These are phyloP conservation scores for Periphyllus acericola DNA, from an alignment of 2,888 invertebrate genomes.

Conservation along the genomic window DNA sequence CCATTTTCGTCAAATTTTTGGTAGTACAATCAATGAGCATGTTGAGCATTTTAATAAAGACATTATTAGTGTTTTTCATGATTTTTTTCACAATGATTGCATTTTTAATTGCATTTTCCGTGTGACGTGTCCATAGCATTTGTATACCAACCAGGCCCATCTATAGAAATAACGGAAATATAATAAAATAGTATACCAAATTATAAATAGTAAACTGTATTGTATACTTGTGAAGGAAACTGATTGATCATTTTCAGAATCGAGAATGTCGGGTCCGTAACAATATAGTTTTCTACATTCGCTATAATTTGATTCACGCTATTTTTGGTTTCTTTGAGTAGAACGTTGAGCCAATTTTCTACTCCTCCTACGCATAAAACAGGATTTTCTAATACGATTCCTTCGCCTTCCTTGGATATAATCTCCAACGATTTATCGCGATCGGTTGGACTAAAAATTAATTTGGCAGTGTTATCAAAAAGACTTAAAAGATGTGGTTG, in stretches of 20 bases:
- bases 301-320: slow-evolving; percentile 93
- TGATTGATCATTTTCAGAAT: slow-evolving; percentile 87
- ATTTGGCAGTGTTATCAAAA: slow-evolving; percentile 93
- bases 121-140: slow-evolving; percentile 96
- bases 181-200: not conserved
- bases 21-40: slow-evolving; percentile 96
- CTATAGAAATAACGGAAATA: slow-evolving; percentile 67
- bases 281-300: slow-evolving; percentile 82
- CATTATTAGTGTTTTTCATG: slow-evolving; percentile 95
- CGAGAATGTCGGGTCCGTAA: slow-evolving; percentile 88
- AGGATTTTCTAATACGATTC: slow-evolving; percentile 83
- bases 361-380: slow-evolving; percentile 94
- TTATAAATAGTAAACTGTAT: not conserved
- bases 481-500: slow-evolving; percentile 95
- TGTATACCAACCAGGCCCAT: slow-evolving; percentile 92
- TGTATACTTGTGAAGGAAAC: slow-evolving; percentile 87
- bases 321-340: slow-evolving; percentile 87
- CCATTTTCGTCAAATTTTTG: slow-evolving; percentile 86
- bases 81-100: slow-evolving; percentile 92
- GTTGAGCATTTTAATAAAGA: slow-evolving; percentile 90
- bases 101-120: slow-evolving; percentile 88
- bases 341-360: slow-evolving; percentile 92
- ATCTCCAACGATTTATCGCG: slow-evolving; percentile 95
- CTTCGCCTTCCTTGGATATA: slow-evolving; percentile 91
- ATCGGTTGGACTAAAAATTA: slow-evolving; percentile 94